Conservation (phyloP, 2,797 vertebrate species). For the Lophotriccus pileatus region DNA sequence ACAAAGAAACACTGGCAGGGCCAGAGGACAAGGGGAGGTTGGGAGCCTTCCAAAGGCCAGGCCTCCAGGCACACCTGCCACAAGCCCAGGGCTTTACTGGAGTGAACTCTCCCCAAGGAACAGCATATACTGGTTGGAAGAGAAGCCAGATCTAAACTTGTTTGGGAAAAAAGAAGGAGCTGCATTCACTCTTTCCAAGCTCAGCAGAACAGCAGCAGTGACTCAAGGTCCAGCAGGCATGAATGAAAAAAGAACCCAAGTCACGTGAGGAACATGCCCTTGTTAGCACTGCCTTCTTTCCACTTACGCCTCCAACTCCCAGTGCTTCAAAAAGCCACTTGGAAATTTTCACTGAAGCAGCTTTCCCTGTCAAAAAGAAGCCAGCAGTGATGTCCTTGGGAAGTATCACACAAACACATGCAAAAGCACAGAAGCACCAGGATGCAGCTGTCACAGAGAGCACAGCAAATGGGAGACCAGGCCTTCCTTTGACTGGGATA, state of each 20-base stretch:
- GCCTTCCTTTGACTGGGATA: neutral
- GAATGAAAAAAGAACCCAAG: neutral
- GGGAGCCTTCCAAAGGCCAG: neutral
- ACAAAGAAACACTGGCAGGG: neutral
- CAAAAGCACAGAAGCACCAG: neutral
- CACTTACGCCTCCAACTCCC: neutral
- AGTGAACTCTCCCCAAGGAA: neutral
- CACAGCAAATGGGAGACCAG: neutral
- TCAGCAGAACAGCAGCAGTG: neutral
- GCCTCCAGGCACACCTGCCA: neutral
- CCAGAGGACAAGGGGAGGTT: neutral
- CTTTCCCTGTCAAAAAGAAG: neutral
- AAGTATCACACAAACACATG: neutral
- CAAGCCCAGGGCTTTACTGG: neutral
- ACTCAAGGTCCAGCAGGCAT: neutral
- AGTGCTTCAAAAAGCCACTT: neutral
- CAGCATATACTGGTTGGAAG: neutral
- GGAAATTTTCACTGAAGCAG: neutral
- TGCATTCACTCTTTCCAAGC: neutral
- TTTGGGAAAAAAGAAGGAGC: neutral
- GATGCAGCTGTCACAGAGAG: neutral
- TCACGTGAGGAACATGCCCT: neutral
- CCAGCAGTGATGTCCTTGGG: neutral
- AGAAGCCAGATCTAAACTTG: neutral
- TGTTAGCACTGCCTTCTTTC: neutral